phyloP scores from a whole-genome alignment of 2,888 invertebrate genomes.

The Fragum whitleyi region DNA sequence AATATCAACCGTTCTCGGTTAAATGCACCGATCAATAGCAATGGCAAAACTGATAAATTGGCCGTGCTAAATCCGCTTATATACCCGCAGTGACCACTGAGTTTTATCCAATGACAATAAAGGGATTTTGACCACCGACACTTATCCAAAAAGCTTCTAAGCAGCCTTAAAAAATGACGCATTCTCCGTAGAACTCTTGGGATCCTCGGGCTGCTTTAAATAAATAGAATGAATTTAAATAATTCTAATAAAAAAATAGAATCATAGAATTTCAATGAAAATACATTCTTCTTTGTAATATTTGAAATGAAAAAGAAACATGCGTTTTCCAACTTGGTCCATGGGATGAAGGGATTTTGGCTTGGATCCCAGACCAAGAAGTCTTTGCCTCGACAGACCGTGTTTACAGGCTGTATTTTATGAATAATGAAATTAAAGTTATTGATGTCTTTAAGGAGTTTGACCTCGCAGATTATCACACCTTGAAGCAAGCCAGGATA shows the following conservation, averaged over 20 bases:
- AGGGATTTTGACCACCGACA: constrained; percentile 2
- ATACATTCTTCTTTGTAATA: too few relatives aligned
- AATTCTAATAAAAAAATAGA: too few relatives aligned
- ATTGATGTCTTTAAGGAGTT: neutral
- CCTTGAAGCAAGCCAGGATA: neutral
- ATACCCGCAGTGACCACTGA: constrained; percentile 14
- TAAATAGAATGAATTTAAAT: too few relatives aligned
- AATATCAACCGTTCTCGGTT: neutral
- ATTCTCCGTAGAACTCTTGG: too few relatives aligned
- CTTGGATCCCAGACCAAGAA: neutral
- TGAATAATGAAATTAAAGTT: constrained; percentile 18
- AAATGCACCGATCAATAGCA: constrained; percentile 6
- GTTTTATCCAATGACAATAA: neutral
- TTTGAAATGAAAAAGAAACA: too few relatives aligned
- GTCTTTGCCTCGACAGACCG: neutral
- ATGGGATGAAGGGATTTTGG: too few relatives aligned
- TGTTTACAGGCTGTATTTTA: neutral
- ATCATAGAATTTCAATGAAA: too few relatives aligned
- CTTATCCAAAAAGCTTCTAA: neutral
- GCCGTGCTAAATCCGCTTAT: constrained; percentile 13
- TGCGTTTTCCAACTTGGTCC: too few relatives aligned
- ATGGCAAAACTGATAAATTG: constrained; percentile 6
- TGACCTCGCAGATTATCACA: constrained; percentile 5
- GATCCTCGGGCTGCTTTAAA: too few relatives aligned
- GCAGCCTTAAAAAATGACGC: too few relatives aligned